Conservation (phyloP, 2,888 invertebrate species). For the Silvanus unidentatus region DNA sequence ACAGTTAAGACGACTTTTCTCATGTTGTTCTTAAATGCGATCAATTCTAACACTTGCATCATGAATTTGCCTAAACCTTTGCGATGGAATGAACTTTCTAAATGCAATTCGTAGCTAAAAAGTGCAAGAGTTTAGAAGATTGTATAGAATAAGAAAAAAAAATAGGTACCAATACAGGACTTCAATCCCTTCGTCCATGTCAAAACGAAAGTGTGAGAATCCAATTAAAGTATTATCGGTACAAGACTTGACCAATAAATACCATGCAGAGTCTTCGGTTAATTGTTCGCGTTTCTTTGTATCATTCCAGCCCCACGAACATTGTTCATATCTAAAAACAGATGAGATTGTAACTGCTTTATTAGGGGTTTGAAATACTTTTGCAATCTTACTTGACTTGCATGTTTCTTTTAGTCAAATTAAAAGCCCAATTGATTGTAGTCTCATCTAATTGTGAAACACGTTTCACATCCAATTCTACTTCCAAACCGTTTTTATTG, state of each 20-base stretch:
- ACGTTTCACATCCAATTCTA: constrained; percentile 56
- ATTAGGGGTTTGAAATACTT: no score
- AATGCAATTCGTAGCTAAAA: constrained; percentile 80
- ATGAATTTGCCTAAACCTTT: constrained; percentile 80
- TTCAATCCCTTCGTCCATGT: constrained; percentile 69
- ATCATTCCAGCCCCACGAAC: constrained; percentile 76
- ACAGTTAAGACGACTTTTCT: constrained; percentile 77
- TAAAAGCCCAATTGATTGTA: constrained; percentile 63
- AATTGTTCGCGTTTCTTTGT: constrained; percentile 68
- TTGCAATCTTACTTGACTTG: constrained; percentile 66
- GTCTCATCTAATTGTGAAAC: constrained; percentile 54
- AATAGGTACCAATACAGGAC: constrained; percentile 67
- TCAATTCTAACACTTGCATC: constrained; percentile 68
- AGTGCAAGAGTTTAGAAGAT: constrained; percentile 9
- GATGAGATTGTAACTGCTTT: no score
- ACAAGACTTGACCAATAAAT: constrained; percentile 57
- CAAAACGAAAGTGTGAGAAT: constrained; percentile 79
- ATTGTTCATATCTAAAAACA: constrained; percentile 58
- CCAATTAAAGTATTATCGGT: constrained; percentile 54
- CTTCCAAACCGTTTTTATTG: constrained; percentile 54
- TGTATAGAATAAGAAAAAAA: neutral
- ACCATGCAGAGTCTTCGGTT: constrained; percentile 67
- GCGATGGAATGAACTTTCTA: constrained; percentile 62
- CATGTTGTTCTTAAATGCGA: constrained; percentile 71
- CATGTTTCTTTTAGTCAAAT: constrained; percentile 76